Base-by-base conservation (phyloP, 2,888 invertebrate species). In the Vesta saturnalis region DNA sequence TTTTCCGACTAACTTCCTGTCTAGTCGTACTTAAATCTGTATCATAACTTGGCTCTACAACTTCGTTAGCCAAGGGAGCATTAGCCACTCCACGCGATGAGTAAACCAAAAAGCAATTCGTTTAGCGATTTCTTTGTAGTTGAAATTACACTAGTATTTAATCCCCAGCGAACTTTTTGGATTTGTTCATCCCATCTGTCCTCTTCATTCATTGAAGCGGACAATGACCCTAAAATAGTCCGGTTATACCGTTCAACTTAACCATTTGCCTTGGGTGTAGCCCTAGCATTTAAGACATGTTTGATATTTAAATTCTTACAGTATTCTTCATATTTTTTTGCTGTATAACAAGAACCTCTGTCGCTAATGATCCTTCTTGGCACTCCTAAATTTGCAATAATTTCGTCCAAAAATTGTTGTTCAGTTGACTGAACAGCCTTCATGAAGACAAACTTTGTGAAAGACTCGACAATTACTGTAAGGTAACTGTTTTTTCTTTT, bases 251-350 rank as follows among this genome's bases (percentile, higher is more conserved):
- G 6, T 14, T 61, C 61, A 1, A 55, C 61, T 54, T 60, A 55
- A n/a, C 61, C 60, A 14, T 66, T 66, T 1, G 61, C 55, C 19
- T 60, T 47, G 1, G 55, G 60, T 8, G 60, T 59, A 6, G 47
- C 54, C n/a, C 49, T 47, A 5, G 43, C 65, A 21, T 21, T 60
- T 52, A 35, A 47, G 12, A 52, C 60, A 60, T 46, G 52, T 3
- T 60, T 58, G n/a, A 47, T 12, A 10, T 47, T 47, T 8, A 23
- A 8, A 5, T 30, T n/a, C 3, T 21, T 23, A 19, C 47, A 60
- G 16, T 16, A 59, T 10, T 57, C 16, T 10, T 14, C 16, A 65
- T 60, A 65, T 19, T 30, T 23, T 18, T 49, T 60, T n/a, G 46
- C 14, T 1, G 60, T 60, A 14, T 18, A 60, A 49, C 60, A 60